These are phyloP conservation scores for Pseudochromis fuscus DNA, from an alignment of 2,797 vertebrate species.

Conservation along the genomic window DNA sequence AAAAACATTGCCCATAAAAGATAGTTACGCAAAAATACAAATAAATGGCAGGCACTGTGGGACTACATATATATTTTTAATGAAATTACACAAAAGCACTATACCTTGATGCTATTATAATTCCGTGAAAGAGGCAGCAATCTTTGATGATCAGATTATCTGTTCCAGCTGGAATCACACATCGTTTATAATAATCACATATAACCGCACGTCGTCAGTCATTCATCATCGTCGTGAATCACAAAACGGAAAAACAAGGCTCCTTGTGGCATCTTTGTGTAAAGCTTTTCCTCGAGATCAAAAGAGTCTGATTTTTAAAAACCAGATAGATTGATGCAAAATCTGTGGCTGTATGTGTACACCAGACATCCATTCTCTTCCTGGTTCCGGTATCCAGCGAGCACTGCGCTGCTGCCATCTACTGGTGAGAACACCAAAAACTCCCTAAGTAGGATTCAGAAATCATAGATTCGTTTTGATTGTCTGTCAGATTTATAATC, in stretches of 20 bases:
- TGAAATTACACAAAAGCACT: not conserved
- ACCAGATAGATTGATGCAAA: not conserved
- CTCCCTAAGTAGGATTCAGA: not conserved
- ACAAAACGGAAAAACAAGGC: not conserved
- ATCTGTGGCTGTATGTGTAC: not conserved
- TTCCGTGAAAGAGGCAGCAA: not conserved
- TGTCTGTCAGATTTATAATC: too few relatives aligned
- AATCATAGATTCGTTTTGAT: too few relatives aligned
- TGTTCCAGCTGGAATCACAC: not conserved
- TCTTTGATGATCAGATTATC: constrained; percentile 12
- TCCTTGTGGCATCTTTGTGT: not conserved
- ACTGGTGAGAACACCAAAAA: constrained; percentile 6
- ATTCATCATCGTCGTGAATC: not conserved
- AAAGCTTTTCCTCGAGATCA: not conserved
- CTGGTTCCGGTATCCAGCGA: not conserved
- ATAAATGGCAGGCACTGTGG: too few relatives aligned
- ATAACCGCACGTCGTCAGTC: not conserved
- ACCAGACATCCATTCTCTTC: not conserved
- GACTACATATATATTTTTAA: too few relatives aligned
- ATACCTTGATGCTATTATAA: constrained; percentile 29
- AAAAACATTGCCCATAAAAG: too few relatives aligned
- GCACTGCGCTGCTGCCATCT: constrained; percentile 46
- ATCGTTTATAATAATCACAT: constrained; percentile 14
- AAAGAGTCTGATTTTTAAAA: fast-evolving
- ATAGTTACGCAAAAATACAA: too few relatives aligned